A percentile compares a stretch with the other conserved stretches of the same genome.
Conservation (phyloP, 1,140 invertebrate species). For the Telenomus remus region DNA sequence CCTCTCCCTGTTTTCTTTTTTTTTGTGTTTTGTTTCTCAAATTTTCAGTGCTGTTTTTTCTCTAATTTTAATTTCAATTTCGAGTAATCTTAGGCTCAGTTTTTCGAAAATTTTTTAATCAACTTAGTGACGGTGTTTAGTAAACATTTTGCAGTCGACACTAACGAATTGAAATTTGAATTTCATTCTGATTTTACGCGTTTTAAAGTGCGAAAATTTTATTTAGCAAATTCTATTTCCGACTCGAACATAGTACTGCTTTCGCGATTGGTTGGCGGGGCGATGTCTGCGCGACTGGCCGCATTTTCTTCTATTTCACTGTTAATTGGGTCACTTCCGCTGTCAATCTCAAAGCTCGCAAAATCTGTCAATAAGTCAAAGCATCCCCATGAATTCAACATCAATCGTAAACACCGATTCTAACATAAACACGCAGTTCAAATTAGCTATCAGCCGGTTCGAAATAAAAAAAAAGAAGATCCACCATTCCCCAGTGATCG, state of each 20-base stretch:
- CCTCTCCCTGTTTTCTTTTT: conserved; percentile 1
- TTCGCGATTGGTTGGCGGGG: conserved; percentile 67
- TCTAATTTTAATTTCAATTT: no score
- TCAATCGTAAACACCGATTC: conserved; percentile 1
- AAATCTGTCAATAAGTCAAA: conserved; percentile 45
- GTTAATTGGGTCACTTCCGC: conserved; percentile 73
- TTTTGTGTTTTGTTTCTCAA: conserved; percentile 1
- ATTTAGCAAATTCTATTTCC: conserved; percentile 72
- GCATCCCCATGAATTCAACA: background rate
- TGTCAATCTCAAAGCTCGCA: conserved; percentile 53
- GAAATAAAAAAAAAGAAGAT: background rate
- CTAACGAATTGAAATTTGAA: background rate
- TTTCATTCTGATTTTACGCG: conserved; percentile 10
- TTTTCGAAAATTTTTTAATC: no score
- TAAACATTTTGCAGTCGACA: no score
- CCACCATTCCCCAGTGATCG: background rate
- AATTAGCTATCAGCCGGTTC: background rate
- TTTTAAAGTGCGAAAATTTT: conserved; percentile 57
- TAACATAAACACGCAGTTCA: background rate
- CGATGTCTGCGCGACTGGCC: conserved; percentile 66
- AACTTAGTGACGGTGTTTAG: no score
- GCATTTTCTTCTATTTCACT: conserved; percentile 72
- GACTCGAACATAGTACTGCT: conserved; percentile 63
- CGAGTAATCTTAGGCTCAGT: no score
- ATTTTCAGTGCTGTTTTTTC: no score